Base-by-base conservation (phyloP, 2,888 invertebrate species). In the Agrotis segetum region DNA sequence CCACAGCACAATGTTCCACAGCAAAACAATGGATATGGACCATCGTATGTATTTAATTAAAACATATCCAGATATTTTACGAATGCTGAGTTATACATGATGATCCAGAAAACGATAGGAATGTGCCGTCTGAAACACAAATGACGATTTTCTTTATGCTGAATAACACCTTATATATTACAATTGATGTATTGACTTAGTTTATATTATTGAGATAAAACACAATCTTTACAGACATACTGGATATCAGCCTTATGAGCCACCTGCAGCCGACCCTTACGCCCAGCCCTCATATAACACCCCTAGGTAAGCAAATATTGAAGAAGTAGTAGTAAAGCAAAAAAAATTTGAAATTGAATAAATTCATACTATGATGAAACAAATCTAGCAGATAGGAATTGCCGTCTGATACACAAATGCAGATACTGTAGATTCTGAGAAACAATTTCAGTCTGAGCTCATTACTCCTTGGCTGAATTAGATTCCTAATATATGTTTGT, bases 51-150 rank as follows among this genome's bases (percentile, higher is more conserved):
- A 72, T 64, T 46, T 29, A 14, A 53, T 40, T 40, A 40, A 11
- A 59, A 34, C 3, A n/a, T 19, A 4, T 16, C 49, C 1, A 44
- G 53, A 60, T 9, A 40, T 52, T 40, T 11, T 19, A 55, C 3
- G 46, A 13, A 49, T 46, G 17, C 19, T 19, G 11, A 44, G 16
- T 21, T 24, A n/a, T n/a, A 80, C 46, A 93, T 95, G 95, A 95
- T 96, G 96, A 96, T 90, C 95, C 93, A 83, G 86, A 90, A 90
- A 92, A 91, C 90, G 96, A 96, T 95, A 96, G 96, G 96, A 96
- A 96, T 95, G 96, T 96, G 96, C 96, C 95, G 96, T 95, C 96
- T 95, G 93, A 96, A 93, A 96, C 95, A 95, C 75, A 93, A 65
- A 90, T 96, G 96, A 94, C 94, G 95, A 92, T 92, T 90, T 77